phyloP scores from a whole-genome alignment of 2,797 vertebrate genomes.

The Betta splendens region DNA sequence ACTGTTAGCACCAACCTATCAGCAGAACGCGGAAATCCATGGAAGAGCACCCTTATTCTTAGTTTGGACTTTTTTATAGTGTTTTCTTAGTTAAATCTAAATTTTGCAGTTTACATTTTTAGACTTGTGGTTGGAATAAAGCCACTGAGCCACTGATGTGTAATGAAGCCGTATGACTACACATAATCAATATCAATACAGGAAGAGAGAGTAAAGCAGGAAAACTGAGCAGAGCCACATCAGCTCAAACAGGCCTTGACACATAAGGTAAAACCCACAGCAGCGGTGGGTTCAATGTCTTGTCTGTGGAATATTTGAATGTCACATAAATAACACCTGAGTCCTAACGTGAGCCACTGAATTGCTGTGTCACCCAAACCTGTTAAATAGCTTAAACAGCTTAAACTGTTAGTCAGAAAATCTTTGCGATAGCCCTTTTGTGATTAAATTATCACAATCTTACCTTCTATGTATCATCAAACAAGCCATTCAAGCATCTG shows the following conservation, averaged over 20 bases:
- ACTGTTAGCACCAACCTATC: too few relatives aligned
- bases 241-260: not conserved
- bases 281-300: conserved; percentile 4
- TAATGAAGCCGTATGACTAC: conserved; percentile 21
- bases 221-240: conserved; percentile 5
- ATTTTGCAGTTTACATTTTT: too few relatives aligned
- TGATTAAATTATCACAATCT: not conserved
- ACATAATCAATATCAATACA: conserved; percentile 15
- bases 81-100: too few relatives aligned
- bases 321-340: conserved; percentile 16
- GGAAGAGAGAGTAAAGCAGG: not conserved
- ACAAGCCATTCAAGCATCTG: not conserved
- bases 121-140: too few relatives aligned
- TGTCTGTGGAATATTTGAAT: conserved; percentile 29
- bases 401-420: too few relatives aligned
- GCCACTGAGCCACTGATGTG: not conserved
- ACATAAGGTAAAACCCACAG: conserved; percentile 7
- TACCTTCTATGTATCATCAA: not conserved
- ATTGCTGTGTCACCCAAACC: conserved; percentile 22
- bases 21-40: too few relatives aligned
- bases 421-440: not conserved
- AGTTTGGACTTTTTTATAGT: not conserved
- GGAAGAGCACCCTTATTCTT: too few relatives aligned
- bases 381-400: conserved; percentile 23
- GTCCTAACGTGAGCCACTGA: conserved; percentile 24